Evolutionary conservation across 2,113 vertebrate genomes (phyloP).

Genomic region (Oxygymnocypris stewartii): DNA sequence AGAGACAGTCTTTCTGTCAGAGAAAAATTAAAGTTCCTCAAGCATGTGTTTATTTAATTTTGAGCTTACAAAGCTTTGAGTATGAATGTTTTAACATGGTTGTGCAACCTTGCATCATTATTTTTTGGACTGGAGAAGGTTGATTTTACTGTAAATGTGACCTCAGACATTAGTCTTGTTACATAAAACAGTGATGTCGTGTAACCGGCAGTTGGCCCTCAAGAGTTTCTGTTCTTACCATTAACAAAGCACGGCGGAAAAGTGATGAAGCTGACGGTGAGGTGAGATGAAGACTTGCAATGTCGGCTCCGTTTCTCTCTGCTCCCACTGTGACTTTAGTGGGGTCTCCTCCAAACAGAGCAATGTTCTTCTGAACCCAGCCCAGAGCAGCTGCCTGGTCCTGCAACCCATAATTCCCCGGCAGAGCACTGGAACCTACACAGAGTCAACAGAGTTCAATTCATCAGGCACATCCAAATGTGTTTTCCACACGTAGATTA

Average conservation of each 20-base stretch:
- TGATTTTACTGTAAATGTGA: slow-evolving; percentile 24
- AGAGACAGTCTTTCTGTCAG: background rate
- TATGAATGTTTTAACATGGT: background rate
- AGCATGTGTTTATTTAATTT: background rate
- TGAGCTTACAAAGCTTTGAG: background rate
- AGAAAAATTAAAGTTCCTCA: no score
- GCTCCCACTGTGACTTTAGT: slow-evolving; percentile 78
- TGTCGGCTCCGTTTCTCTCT: slow-evolving; percentile 78
- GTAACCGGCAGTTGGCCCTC: background rate
- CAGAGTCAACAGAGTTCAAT: background rate
- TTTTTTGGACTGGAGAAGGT: background rate
- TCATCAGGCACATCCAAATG: slow-evolving; percentile 3
- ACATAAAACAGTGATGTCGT: background rate
- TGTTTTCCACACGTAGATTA: slow-evolving; percentile 17
- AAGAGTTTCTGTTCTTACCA: slow-evolving; percentile 73
- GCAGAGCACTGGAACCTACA: slow-evolving; percentile 52
- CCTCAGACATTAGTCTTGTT: background rate
- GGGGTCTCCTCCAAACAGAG: slow-evolving; percentile 83
- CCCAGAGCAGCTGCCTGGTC: slow-evolving; percentile 83
- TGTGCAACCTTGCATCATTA: background rate
- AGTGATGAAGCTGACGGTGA: slow-evolving; percentile 27
- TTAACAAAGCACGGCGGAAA: slow-evolving; percentile 73
- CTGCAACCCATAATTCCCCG: slow-evolving; percentile 78
- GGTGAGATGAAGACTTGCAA: slow-evolving; percentile 79
- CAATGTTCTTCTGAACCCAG: slow-evolving; percentile 84